Percentiles rank a stretch among this genome's conserved stretches.
These are phyloP conservation scores for Pandemis cinnamomeana DNA, from an alignment of 2,888 invertebrate genomes.

Conservation along the genomic window DNA sequence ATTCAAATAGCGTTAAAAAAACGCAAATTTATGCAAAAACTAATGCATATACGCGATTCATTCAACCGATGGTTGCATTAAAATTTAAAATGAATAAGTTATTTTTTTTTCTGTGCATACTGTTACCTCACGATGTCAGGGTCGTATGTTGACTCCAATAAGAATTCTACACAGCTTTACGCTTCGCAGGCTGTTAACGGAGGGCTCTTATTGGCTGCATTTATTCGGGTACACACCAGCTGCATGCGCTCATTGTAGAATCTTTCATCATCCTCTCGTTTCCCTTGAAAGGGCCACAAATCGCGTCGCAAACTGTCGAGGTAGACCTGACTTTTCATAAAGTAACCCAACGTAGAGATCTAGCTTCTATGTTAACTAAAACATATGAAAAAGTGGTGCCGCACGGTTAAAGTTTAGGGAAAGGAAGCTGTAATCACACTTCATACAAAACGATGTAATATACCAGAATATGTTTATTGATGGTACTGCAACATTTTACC, in stretches of 20 bases:
- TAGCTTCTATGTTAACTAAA: too few species aligned
- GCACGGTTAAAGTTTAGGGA: too few species aligned
- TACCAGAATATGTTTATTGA: too few species aligned
- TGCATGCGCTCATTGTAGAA: not conserved
- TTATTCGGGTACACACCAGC: not conserved
- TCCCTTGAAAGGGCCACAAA: too few species aligned
- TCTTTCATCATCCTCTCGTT: too few species aligned
- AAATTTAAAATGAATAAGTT: not conserved
- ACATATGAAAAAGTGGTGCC: too few species aligned
- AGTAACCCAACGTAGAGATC: too few species aligned
- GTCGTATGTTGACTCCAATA: slow-evolving; percentile 19
- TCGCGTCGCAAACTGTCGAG: too few species aligned
- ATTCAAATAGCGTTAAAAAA: not conserved
- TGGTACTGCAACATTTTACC: too few species aligned
- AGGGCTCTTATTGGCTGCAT: slow-evolving; percentile 4
- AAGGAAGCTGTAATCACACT: too few species aligned
- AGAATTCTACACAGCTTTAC: slow-evolving; percentile 9
- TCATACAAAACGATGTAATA: too few species aligned
- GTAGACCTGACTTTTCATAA: too few species aligned
- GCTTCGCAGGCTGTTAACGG: slow-evolving; percentile 3
- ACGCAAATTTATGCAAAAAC: not conserved
- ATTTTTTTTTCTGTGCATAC: not conserved
- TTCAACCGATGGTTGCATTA: not conserved
- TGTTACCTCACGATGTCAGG: slow-evolving; percentile 20
- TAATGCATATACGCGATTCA: not conserved